Evolutionary conservation across 2,113 vertebrate genomes (phyloP).

Genomic region (Syrmaticus mikado): DNA sequence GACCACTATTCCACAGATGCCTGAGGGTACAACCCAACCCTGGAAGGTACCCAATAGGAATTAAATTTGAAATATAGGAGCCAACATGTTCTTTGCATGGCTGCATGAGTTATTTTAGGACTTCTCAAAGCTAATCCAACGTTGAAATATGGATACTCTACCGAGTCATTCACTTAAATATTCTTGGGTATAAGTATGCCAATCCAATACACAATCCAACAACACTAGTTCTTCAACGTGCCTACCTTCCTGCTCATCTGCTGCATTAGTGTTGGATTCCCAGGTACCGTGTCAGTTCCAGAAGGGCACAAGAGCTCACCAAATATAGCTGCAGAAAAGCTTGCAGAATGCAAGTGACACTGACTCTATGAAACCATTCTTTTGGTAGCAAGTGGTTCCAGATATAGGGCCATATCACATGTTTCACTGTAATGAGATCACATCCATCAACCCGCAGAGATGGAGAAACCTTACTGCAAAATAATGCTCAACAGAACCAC

Average conservation of each 20-base stretch:
- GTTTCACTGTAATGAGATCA: conserved; percentile 47
- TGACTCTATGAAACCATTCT: conserved; percentile 46
- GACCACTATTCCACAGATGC: conserved; percentile 64
- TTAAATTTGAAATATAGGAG: conserved; percentile 28
- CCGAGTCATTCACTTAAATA: neutral
- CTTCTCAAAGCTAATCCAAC: conserved; percentile 35
- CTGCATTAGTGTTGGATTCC: neutral
- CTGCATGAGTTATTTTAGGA: conserved; percentile 53
- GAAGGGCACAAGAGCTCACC: neutral
- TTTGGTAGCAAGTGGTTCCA: conserved; percentile 38
- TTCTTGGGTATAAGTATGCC: neutral
- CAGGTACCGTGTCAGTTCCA: neutral
- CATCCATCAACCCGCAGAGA: neutral
- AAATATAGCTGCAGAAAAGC: conserved; percentile 4
- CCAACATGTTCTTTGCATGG: conserved; percentile 41
- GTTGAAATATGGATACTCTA: neutral
- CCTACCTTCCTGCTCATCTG: neutral
- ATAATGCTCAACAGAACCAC: fast-evolving
- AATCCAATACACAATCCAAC: neutral
- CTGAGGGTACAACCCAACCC: conserved; percentile 39
- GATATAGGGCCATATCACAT: conserved; percentile 11
- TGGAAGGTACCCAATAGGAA: conserved; percentile 54
- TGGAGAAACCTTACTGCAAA: neutral
- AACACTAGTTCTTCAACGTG: neutral
- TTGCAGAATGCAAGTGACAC: conserved; percentile 13